Base-by-base conservation (phyloP, 2,113 vertebrate species). In the Xenus cinereus region DNA sequence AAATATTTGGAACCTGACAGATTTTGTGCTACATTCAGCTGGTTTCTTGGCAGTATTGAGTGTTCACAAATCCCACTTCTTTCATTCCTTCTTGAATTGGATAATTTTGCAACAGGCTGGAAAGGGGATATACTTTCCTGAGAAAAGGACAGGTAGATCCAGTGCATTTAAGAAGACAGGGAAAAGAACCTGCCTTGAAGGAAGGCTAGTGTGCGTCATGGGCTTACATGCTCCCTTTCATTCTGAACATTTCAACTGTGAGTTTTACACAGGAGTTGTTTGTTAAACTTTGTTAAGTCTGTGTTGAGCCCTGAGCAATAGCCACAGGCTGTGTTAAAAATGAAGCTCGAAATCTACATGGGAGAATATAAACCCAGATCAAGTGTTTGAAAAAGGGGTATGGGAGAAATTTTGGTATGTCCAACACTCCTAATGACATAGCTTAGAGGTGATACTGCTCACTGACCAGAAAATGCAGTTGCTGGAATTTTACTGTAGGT, bases 1-100 rank as follows among this genome's bases (percentile, higher is more conserved):
- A 95, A 96, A 79, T 95, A 50, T 63, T 84, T 88, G 79, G 85
- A 94, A 87, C 37, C 32, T n/a, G 37, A 69, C 48, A 81, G 91
- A 67, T 76, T 83, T 87, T 87, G 71, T 59, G 62, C 64, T 93
- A 50, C 59, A 37, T 96, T 89, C 86, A 91, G 32, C 41, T 9
- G 22, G 23, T 93, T 93, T 94, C 43, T 82, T 88, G 78, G 53
- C 82, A 93, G 43, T 32, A 60, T 84, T 71, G 51, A 75, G n/a
- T 28, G 48, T 69, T 91, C 57, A 90, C 28, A 96, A 90, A 95
- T 95, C 89, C 67, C n/a, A 43, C 13, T 78, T 91, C 64, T 91
- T 96, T 81, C 54, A 74, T 83, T 81, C 13, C 30, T 75, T 91
- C 62, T 82, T 46, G 51, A 73, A 32, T 75, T 0, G 0, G 54